phyloP scores from a whole-genome alignment of 2,113 vertebrate genomes.

The Lepus europaeus region DNA sequence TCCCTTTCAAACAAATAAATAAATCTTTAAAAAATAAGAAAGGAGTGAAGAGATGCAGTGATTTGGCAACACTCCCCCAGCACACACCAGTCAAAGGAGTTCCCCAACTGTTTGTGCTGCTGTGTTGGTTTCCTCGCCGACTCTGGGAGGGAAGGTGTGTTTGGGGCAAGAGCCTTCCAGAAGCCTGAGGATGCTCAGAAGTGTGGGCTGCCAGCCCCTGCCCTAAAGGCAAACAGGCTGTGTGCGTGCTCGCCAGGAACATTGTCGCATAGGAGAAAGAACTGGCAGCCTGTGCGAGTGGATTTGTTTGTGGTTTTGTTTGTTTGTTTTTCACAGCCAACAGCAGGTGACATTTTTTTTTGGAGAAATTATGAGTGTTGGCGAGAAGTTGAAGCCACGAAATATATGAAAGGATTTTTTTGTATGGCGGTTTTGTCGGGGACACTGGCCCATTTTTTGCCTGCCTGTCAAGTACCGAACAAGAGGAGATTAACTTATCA shows the following conservation, averaged over 20 bases:
- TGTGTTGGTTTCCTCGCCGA: not conserved
- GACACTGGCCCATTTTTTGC: not conserved
- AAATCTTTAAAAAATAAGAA: too few species aligned
- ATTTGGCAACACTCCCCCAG: not conserved
- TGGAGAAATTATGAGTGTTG: constrained; percentile 30
- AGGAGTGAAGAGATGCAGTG: not conserved
- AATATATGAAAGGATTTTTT: not conserved
- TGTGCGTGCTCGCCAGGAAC: not conserved
- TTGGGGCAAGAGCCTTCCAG: not conserved
- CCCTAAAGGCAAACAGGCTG: not conserved
- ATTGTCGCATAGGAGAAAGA: not conserved
- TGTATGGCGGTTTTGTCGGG: not conserved
- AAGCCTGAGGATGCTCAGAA: not conserved
- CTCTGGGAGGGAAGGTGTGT: not conserved
- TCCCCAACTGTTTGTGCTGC: not conserved
- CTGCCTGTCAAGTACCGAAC: constrained; percentile 50
- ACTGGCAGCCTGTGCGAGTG: not conserved
- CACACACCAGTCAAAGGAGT: not conserved
- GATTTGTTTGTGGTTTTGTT: not conserved
- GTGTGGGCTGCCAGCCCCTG: not conserved
- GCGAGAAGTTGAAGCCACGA: constrained; percentile 18
- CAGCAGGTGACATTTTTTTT: constrained; percentile 53
- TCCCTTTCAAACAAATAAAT: too few species aligned
- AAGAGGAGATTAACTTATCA: constrained; percentile 64
- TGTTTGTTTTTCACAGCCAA: not conserved